Conservation (phyloP, 2,797 vertebrate species). For the Gallinago solitaria region DNA sequence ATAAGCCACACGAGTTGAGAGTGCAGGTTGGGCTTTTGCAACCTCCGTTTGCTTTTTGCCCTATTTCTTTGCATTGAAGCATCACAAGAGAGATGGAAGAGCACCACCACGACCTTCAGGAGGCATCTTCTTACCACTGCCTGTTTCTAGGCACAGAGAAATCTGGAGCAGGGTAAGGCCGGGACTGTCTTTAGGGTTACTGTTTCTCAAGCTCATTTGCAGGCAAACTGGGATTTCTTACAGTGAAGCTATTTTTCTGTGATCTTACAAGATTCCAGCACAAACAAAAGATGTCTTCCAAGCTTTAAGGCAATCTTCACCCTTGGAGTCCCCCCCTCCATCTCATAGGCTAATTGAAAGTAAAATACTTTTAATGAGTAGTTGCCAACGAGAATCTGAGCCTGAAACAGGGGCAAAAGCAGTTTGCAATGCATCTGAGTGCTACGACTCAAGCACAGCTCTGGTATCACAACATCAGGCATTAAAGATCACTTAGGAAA, state of each 20-base stretch:
- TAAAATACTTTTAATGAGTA: not conserved
- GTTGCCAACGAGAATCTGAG: not conserved
- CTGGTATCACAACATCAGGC: not conserved
- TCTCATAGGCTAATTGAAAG: not conserved
- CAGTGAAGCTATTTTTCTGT: not conserved
- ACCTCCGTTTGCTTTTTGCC: slow-evolving; percentile 1
- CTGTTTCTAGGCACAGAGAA: not conserved
- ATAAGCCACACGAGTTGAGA: not conserved
- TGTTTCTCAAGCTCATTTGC: not conserved
- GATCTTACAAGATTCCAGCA: not conserved
- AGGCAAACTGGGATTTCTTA: not conserved
- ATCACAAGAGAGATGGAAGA: not conserved
- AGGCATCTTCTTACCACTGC: not conserved
- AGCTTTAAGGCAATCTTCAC: not conserved
- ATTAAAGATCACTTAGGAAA: not conserved
- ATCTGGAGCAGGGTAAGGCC: not conserved
- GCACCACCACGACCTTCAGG: not conserved
- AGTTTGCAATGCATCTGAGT: not conserved
- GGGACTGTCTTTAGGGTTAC: not conserved
- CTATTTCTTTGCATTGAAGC: not conserved
- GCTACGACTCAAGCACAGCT: not conserved
- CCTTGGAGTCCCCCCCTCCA: not conserved
- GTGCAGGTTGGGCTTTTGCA: slow-evolving; percentile 19
- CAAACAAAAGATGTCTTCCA: not conserved
- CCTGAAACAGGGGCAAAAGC: not conserved